These are phyloP conservation scores for Tribolium freemani DNA, from an alignment of 2,888 invertebrate species.

Conservation along the genomic window DNA sequence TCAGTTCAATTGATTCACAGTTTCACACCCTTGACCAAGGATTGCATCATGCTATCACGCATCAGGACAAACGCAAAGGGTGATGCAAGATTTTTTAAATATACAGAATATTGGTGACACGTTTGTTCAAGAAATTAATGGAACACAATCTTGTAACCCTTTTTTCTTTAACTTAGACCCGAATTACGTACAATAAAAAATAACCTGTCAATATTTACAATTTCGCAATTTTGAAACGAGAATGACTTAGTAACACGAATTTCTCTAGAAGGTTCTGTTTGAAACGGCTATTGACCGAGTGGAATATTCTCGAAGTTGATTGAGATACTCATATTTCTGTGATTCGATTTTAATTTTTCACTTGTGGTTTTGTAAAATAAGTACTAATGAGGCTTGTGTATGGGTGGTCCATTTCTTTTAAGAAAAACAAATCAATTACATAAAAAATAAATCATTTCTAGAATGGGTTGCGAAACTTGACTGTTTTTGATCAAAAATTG, in stretches of 20 bases:
- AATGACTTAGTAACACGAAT: not conserved
- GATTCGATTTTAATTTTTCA: not conserved
- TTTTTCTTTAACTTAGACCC: no score
- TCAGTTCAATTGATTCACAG: no score
- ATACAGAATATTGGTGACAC: not conserved
- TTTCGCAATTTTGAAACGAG: not conserved
- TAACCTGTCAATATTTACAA: not conserved
- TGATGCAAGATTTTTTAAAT: not conserved
- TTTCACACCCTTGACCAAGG: not conserved
- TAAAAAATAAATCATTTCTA: no score
- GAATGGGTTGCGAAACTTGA: no score
- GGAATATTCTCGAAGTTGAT: not conserved
- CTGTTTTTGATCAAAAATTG: no score
- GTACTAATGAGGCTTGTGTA: not conserved
- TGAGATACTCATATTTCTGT: not conserved
- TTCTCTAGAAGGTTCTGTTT: not conserved
- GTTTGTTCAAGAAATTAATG: not conserved
- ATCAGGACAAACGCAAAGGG: not conserved
- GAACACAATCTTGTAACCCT: no score
- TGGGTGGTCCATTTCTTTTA: not conserved
- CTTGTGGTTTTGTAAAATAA: not conserved
- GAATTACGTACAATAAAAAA: not conserved
- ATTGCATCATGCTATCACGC: not conserved
- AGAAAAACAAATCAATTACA: not conserved
- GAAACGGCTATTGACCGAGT: not conserved